These are phyloP conservation scores for cattle (Bos taurus) DNA, from an alignment of 2,113 vertebrate genomes.

Conservation along the genomic window ARS-UCD2.0 NC_037357.1:62960501-62961000, in stretches of 20 bases:
- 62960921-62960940: slow-evolving; percentile 19
- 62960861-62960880: not conserved
- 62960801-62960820: not conserved
- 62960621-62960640: not conserved
- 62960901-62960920: not conserved
- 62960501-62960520: no score
- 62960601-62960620: not conserved
- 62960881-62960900: not conserved
- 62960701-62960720: not conserved
- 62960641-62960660: not conserved
- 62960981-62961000: not conserved
- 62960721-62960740: not conserved
- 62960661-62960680: not conserved
- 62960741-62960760: not conserved
- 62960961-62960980: not conserved
- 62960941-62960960: not conserved
- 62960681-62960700: not conserved
- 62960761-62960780: not conserved
- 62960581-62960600: not conserved
- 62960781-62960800: not conserved
- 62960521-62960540: no score
- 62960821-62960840: not conserved
- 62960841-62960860: not conserved
- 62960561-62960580: no score
- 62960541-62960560: no score